These are phyloP conservation scores for Oplegnathus fasciatus DNA, from an alignment of 2,113 vertebrate species.

Conservation along the genomic window DNA sequence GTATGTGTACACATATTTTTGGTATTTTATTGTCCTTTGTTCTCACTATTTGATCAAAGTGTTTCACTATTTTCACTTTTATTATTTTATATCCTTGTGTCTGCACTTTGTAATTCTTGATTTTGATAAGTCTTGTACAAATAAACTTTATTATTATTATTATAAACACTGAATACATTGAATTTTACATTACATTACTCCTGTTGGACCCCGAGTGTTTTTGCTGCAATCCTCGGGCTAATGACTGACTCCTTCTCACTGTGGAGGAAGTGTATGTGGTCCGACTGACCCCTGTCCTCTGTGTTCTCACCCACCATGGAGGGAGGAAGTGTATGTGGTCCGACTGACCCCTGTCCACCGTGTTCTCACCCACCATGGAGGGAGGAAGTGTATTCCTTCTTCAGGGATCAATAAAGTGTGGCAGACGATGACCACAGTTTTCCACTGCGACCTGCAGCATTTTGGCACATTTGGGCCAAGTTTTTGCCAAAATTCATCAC, in stretches of 20 bases:
- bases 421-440: background rate
- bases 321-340: slow-evolving; percentile 13
- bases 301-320: background rate
- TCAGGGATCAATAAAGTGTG: slow-evolving; percentile 45
- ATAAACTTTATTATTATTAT: no score
- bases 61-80: no score
- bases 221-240: slow-evolving; percentile 6
- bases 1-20: no score
- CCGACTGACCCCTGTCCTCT: slow-evolving; percentile 21
- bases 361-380: background rate
- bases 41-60: no score
- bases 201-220: slow-evolving; percentile 14
- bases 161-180: background rate
- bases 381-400: slow-evolving; percentile 24
- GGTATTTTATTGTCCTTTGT: no score
- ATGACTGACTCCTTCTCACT: slow-evolving; percentile 15
- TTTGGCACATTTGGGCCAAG: background rate
- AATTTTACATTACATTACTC: background rate
- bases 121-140: no score
- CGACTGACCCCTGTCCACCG: slow-evolving; percentile 17
- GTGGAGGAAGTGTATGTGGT: slow-evolving; percentile 4
- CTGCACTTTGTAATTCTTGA: background rate
- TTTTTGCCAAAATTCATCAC: background rate
- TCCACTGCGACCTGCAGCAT: slow-evolving; percentile 4
- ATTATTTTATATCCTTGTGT: background rate